Percentiles rank a stretch among this genome's conserved stretches.
phyloP scores from a whole-genome alignment of 2,888 invertebrate species.

The Polydrusus cervinus region DNA sequence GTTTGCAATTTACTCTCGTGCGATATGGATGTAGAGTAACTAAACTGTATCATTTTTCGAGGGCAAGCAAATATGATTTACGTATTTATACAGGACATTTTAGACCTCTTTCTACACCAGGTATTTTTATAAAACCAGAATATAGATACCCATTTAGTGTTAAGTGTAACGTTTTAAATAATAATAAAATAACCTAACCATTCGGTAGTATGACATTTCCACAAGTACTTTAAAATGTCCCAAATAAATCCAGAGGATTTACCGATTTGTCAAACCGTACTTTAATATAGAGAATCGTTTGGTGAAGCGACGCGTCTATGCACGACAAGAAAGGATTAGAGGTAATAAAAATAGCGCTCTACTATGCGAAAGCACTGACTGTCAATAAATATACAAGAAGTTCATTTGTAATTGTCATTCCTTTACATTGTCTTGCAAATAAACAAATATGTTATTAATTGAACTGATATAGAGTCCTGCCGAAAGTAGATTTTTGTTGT shows the following conservation, averaged over 20 bases:
- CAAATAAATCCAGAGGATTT: not conserved
- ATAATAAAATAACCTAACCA: not conserved
- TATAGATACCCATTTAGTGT: too few relatives aligned
- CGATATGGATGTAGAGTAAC: too few relatives aligned
- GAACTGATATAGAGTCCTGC: too few relatives aligned
- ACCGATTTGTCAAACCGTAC: not conserved
- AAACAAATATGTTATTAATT: not conserved
- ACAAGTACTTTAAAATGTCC: not conserved
- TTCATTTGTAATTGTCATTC: not conserved
- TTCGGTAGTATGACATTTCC: not conserved
- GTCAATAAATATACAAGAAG: not conserved
- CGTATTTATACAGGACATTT: too few relatives aligned
- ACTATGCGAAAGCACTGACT: not conserved
- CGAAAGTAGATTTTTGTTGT: too few relatives aligned
- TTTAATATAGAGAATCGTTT: not conserved
- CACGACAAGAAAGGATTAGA: constrained; percentile 6
- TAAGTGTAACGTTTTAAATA: too few relatives aligned
- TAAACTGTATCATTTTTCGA: too few relatives aligned
- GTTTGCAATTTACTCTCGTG: too few relatives aligned
- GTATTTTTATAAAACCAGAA: too few relatives aligned
- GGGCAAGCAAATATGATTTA: too few relatives aligned
- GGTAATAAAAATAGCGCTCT: not conserved
- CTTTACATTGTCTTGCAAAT: not conserved
- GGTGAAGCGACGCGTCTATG: not conserved
- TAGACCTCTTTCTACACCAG: too few relatives aligned